Evolutionary conservation across 23 tunicate species (phyloP).

Genomic region (Oikopleura dioica): DNA sequence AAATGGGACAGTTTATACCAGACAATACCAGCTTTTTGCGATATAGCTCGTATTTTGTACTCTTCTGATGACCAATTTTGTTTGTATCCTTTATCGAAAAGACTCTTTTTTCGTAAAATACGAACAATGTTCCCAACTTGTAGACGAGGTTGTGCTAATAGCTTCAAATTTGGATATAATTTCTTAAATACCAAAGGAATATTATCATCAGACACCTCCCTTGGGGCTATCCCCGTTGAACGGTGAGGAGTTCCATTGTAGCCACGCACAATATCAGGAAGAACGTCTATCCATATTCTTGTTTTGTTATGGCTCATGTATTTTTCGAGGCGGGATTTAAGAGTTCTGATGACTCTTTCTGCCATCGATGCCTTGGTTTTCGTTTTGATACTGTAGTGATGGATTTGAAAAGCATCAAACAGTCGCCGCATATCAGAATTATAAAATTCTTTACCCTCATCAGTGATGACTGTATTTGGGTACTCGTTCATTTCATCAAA

Average conservation of each 20-base stretch:
- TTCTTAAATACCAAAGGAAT: not conserved
- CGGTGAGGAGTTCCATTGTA: not conserved
- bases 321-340: not conserved
- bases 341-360: not conserved
- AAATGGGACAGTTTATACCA: not conserved
- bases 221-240: not conserved
- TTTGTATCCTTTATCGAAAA: slow-evolving; percentile 11
- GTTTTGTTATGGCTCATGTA: not conserved
- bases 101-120: not conserved
- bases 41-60: not conserved
- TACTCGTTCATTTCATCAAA: not conserved
- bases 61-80: not conserved
- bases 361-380: not conserved
- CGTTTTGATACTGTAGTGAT: not conserved
- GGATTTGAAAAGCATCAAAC: not conserved
- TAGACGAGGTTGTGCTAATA: not conserved
- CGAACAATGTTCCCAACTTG: not conserved
- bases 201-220: not conserved
- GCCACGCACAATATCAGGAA: not conserved
- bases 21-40: not conserved
- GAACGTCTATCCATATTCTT: not conserved
- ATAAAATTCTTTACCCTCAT: not conserved
- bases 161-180: not conserved
- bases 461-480: not conserved
- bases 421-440: not conserved